These are phyloP conservation scores for Onchidella celtica DNA, from an alignment of 2,888 invertebrate genomes.

Conservation along the genomic window DNA sequence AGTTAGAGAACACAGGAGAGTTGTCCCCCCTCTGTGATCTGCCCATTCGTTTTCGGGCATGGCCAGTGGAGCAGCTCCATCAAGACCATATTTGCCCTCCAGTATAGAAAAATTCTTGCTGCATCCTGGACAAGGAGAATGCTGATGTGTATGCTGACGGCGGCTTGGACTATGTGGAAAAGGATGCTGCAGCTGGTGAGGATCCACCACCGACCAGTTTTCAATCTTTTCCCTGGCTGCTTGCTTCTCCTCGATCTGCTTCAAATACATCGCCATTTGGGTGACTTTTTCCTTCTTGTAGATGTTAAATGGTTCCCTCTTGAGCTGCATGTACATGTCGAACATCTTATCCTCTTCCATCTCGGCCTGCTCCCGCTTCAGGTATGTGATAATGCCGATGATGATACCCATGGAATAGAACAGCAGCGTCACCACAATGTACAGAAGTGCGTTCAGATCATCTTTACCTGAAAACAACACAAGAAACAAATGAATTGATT, in stretches of 20 bases:
- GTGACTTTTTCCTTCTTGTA: conserved; percentile 52
- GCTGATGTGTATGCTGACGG: background rate
- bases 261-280: conserved; percentile 52
- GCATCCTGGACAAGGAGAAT: conserved; percentile 8
- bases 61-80: background rate
- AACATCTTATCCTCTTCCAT: conserved; percentile 77
- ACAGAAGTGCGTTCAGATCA: conserved; percentile 73
- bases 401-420: conserved; percentile 74
- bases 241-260: conserved; percentile 40
- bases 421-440: conserved; percentile 72
- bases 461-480: conserved; percentile 32
- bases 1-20: conserved; percentile 43
- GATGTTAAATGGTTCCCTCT: conserved; percentile 59
- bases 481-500: background rate
- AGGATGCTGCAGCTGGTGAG: background rate
- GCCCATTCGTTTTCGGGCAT: conserved; percentile 22
- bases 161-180: background rate
- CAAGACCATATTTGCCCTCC: background rate
- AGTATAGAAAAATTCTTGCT: background rate
- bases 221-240: conserved; percentile 40
- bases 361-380: conserved; percentile 71
- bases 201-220: conserved; percentile 28
- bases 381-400: conserved; percentile 70
- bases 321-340: conserved; percentile 72
- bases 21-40: conserved; percentile 27